A percentile compares a stretch with the other conserved stretches of the same genome.
Conservation (phyloP, 1,140 invertebrate species). For the Drosophila orena region DNA sequence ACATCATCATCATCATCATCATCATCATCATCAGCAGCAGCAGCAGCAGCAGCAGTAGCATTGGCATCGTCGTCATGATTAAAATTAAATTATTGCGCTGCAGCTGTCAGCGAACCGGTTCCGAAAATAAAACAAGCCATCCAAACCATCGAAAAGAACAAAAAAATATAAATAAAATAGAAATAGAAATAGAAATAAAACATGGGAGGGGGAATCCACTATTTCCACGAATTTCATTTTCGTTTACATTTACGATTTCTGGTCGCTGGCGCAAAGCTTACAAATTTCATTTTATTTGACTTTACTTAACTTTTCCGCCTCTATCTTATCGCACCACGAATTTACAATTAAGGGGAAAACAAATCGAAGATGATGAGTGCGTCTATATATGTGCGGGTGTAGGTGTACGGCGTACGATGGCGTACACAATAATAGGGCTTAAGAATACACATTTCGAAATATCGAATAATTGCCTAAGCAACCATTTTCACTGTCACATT, state of each 20-base stretch:
- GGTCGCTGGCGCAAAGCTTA: conserved; percentile 22
- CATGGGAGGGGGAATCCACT: conserved; percentile 5
- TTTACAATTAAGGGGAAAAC: conserved; percentile 46
- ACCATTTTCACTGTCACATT: not conserved
- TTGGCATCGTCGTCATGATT: conserved; percentile 8
- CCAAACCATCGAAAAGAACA: not conserved
- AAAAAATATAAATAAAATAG: no score
- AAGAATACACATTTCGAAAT: not conserved
- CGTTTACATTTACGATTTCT: conserved; percentile 55
- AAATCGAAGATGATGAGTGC: conserved; percentile 46
- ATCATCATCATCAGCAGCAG: no score
- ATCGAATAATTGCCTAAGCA: not conserved
- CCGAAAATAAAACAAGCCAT: conserved; percentile 60
- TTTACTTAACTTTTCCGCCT: conserved; percentile 27
- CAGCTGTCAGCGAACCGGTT: conserved; percentile 68
- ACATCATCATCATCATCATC: conserved; percentile 18
- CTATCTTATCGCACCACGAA: conserved; percentile 66
- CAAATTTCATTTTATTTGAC: conserved; percentile 39
- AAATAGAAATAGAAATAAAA: not conserved
- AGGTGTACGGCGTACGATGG: not conserved
- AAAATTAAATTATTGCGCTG: conserved; percentile 49
- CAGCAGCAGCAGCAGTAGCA: no score
- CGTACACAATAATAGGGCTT: not conserved
- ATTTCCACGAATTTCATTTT: conserved; percentile 44
- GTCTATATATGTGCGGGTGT: not conserved